Evolutionary conservation across 1,140 invertebrate genomes (phyloP).

Genomic region (Drosophila busckii): DNA sequence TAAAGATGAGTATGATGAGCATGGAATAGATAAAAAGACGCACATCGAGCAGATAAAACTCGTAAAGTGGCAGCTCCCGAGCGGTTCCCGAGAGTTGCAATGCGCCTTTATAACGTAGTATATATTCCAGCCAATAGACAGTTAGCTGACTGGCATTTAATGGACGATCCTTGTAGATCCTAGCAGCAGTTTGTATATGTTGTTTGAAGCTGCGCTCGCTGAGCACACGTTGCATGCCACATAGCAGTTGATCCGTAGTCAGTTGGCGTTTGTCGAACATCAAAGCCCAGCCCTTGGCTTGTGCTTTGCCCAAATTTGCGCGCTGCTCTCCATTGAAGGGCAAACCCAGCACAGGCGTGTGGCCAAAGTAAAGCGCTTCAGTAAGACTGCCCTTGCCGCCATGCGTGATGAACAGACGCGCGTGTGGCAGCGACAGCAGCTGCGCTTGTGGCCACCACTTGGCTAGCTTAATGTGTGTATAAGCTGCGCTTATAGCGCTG

Average conservation of each 20-base stretch:
- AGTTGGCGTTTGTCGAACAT: slow-evolving; percentile 64
- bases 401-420: slow-evolving; percentile 85
- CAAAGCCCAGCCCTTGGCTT: slow-evolving; percentile 79
- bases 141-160: slow-evolving; percentile 33
- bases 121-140: slow-evolving; percentile 67
- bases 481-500: background rate
- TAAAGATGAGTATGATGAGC: background rate
- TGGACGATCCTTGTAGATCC: slow-evolving; percentile 62
- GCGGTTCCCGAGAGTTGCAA: slow-evolving; percentile 66
- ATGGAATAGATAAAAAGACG: slow-evolving; percentile 13
- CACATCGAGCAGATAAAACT: slow-evolving; percentile 44
- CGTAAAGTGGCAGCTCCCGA: slow-evolving; percentile 25
- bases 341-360: slow-evolving; percentile 85
- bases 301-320: slow-evolving; percentile 80
- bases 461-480: slow-evolving; percentile 81
- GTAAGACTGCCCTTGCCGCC: slow-evolving; percentile 85
- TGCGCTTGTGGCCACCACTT: slow-evolving; percentile 87
- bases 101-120: slow-evolving; percentile 78
- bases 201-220: slow-evolving; percentile 14
- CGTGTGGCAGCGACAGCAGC: slow-evolving; percentile 82
- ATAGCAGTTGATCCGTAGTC: slow-evolving; percentile 45
- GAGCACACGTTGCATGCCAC: slow-evolving; percentile 25
- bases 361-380: slow-evolving; percentile 85
- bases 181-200: slow-evolving; percentile 25
- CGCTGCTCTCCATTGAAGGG: slow-evolving; percentile 84